Evolutionary conservation across 2,113 vertebrate species (phyloP).

Genomic region (Marmota flaviventris): DNA sequence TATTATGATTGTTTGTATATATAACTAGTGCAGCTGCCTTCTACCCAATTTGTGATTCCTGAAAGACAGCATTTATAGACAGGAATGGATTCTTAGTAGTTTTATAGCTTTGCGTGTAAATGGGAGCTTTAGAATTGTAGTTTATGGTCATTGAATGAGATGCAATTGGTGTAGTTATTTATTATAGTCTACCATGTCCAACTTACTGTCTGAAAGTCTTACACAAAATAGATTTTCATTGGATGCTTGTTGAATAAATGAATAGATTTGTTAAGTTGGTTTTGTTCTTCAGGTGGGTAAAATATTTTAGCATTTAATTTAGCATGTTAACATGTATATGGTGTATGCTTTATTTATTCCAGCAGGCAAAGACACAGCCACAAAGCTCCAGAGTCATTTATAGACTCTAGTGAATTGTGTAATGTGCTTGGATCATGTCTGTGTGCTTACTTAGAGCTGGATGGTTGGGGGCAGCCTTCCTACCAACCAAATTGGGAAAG

Average conservation of each 20-base stretch:
- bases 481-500: background rate
- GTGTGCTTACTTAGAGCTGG: background rate
- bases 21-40: background rate
- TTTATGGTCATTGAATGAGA: conserved; percentile 15
- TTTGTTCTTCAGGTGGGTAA: background rate
- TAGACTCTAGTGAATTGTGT: background rate
- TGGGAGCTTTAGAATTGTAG: background rate
- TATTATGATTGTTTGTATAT: background rate
- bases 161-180: background rate
- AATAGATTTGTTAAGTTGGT: background rate
- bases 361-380: background rate
- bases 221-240: background rate
- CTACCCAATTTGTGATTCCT: background rate
- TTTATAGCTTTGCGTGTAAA: background rate
- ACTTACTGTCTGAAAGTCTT: background rate
- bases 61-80: background rate
- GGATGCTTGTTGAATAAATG: conserved; percentile 46
- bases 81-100: background rate
- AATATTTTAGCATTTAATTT: conserved; percentile 36
- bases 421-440: background rate
- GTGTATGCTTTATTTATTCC: background rate
- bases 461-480: background rate
- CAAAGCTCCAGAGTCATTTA: background rate
- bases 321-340: background rate
- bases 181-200: background rate